Conservation (phyloP, 2,113 vertebrate genomes). For the Macaca mulatta region DNA sequence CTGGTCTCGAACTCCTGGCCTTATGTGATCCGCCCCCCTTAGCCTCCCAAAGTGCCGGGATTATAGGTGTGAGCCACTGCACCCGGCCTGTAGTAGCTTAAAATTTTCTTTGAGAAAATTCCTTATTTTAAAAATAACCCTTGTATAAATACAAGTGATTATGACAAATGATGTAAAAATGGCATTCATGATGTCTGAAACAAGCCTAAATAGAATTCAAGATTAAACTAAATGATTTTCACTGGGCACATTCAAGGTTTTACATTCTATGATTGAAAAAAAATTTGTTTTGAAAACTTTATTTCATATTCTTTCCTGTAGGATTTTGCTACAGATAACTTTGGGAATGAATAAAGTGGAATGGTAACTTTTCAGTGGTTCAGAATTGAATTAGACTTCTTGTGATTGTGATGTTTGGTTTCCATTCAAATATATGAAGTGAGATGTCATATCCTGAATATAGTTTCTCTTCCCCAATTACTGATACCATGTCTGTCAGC, state of each 20-base stretch:
- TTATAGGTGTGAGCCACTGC: too few species aligned
- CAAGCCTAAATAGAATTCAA: background rate
- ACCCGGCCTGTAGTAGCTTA: background rate
- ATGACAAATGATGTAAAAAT: background rate
- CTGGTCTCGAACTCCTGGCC: too few species aligned
- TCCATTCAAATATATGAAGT: background rate
- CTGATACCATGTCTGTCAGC: background rate
- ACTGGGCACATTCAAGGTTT: background rate
- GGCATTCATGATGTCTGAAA: slow-evolving; percentile 25
- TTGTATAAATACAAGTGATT: background rate
- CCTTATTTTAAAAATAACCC: slow-evolving; percentile 28
- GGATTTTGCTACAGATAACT: background rate
- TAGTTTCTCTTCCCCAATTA: slow-evolving; percentile 41
- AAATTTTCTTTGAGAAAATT: background rate
- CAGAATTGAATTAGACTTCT: background rate
- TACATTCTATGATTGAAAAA: background rate
- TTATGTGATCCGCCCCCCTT: too few species aligned
- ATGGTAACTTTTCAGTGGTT: background rate
- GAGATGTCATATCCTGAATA: background rate
- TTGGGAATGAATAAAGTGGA: background rate
- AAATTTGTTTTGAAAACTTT: background rate
- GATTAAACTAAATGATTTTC: slow-evolving; percentile 11
- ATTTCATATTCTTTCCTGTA: background rate
- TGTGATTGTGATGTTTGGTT: background rate
- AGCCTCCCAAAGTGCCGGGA: too few species aligned